Evolutionary conservation across 2,797 vertebrate genomes (phyloP), one percentile per base, ranked within the genome.

Genomic region (Paratrypauchen microcephalus): DNA sequence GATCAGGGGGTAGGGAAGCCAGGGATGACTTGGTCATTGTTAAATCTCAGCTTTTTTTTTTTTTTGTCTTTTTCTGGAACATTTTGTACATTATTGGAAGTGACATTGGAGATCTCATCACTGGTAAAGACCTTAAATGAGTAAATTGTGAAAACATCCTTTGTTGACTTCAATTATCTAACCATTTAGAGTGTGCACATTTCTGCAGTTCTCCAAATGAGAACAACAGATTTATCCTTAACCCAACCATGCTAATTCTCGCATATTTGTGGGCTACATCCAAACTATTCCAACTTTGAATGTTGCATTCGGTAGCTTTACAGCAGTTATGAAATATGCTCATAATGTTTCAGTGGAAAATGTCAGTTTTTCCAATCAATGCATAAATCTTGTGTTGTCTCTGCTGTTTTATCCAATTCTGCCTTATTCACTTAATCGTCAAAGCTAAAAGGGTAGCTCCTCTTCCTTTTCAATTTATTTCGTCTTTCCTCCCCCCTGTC

Each of bases 21-120:
- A 26, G 1, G 64, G 74, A 77, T 75, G 54, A 70, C 72, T 74
- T 67, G 62, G 76, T 73, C 60, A 80, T 78, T 82, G 75, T 75
- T 84, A 71, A 80, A 78, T 81, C 79, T 84, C 24, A 1, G 64
- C 87, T 92, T 75, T 71, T 75, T 76, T 91, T 90, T 84, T 84
- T 66, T 65, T 30, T 30, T 30, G 30, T 78, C 72, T 69, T 85
- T 85, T 69, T 84, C 71, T 65, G 60, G 52, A 66, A 82, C 73
- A 72, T 61, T 69, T 86, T 85, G 86, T 83, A 84, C 79, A 72
- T 85, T 83, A 76, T 78, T 77, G 85, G 81, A 69, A 39, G 64
- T 12, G 54, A 90, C 87, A 90, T 85, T 78, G 45, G 78, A 73
- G 82, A 72, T 81, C 78, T 83, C 72, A 69, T 83, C 74, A 60